Evolutionary conservation across 2,113 vertebrate genomes (phyloP), one percentile per base, ranked within the genome.

Genomic region (Ornithorhynchus anatinus): DNA sequence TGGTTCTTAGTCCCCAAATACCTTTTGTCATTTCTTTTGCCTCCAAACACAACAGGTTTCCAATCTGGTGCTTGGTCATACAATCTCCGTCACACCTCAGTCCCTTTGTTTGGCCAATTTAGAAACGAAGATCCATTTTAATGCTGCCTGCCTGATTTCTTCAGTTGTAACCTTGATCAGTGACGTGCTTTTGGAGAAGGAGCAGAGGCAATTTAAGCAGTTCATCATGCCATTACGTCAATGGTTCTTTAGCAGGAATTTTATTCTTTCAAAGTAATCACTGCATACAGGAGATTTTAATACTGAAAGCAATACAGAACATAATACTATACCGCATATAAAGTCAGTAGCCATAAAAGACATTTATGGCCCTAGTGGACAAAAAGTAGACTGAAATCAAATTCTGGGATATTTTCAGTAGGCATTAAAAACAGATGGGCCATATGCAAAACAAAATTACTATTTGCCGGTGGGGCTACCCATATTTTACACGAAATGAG

Each of bases 381-480:
- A 38, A n/a, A 62, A 19, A 35, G 23, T 70, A 69, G 19, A 48
- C 44, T 61, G 54, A 1, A 56, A 65, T 62, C 63, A 59, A 22
- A 75, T 36, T 63, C 23, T 72, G 72, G 42, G 50, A 36, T 38
- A 37, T 25, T 61, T 57, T 36, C 61, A 40, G 19, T 69, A 84
- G 75, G 83, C 82, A 64, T 72, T 61, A 67, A 70, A 88, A 85
- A 79, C 56, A 79, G 56, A 86, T 14, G 70, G 27, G 59, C 32
- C 50, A 45, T 8, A 74, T 43, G 45, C 52, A 43, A 14, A 32
- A 8, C 33, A 75, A 75, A 71, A 78, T 3, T 56, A 61, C 29
- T 7, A 29, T 0, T 2, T 43, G 47, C 43, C 72, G 68, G 47
- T 1, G 0, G 52, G 42, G 37, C 42, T 48, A 54, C 39, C 77